A percentile compares a stretch with the other conserved stretches of the same genome.
Conservation (phyloP, 2,797 vertebrate species). For the Tamandua tetradactyla region DNA sequence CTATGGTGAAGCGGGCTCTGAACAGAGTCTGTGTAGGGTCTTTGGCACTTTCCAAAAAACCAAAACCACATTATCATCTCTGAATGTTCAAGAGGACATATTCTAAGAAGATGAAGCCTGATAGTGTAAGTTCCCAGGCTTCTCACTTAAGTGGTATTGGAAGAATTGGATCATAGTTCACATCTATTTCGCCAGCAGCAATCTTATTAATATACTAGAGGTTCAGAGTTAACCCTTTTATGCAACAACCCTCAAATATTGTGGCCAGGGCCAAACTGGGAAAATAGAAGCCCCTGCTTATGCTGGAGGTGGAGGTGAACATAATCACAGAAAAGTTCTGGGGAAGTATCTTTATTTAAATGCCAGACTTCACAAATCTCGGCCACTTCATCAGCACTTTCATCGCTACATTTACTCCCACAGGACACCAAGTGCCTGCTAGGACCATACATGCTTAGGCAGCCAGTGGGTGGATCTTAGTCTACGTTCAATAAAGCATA, state of each 20-base stretch:
- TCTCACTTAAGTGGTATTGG: not conserved
- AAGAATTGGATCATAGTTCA: not conserved
- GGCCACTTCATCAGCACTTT: not conserved
- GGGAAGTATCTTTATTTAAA: not conserved
- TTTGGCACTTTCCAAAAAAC: not conserved
- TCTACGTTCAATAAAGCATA: not conserved
- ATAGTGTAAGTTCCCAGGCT: not conserved
- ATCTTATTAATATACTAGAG: not conserved
- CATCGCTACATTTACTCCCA: not conserved
- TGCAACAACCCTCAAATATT: not conserved
- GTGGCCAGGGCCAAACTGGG: not conserved
- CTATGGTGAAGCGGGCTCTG: not conserved
- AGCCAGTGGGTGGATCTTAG: not conserved
- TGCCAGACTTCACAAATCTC: not conserved
- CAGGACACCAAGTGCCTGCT: not conserved
- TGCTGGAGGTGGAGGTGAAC: not conserved
- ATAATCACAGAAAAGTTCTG: not conserved
- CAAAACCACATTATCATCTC: not conserved
- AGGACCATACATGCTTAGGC: not conserved
- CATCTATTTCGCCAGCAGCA: not conserved
- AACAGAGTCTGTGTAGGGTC: not conserved
- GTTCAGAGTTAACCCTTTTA: not conserved
- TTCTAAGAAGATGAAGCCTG: not conserved
- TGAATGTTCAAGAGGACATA: not conserved
- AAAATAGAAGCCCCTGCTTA: not conserved